Evolutionary conservation across 2,113 vertebrate species (phyloP).

Genomic region (Vulpes lagopus): DNA sequence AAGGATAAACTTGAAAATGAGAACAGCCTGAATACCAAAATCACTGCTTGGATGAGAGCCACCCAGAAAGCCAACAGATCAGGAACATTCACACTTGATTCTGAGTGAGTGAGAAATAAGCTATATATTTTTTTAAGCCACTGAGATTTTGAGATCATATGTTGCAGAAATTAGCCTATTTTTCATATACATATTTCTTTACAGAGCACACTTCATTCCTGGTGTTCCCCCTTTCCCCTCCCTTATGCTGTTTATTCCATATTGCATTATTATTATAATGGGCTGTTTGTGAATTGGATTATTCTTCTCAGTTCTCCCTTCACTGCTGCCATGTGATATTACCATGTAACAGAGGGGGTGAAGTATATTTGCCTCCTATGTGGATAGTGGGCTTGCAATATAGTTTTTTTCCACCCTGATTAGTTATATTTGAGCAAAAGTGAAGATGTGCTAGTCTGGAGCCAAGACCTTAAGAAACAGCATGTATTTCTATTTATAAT

Average conservation of each 20-base stretch:
- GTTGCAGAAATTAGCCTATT: neutral
- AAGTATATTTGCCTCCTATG: neutral
- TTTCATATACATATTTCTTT: neutral
- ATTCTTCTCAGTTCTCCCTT: neutral
- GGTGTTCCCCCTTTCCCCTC: neutral
- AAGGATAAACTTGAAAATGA: neutral
- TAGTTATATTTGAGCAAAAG: neutral
- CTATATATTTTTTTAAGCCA: neutral
- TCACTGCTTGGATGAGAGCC: neutral
- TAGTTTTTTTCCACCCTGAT: rapidly evolving
- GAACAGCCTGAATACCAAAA: neutral
- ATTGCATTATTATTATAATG: neutral
- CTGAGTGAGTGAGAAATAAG: neutral
- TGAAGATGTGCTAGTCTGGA: neutral
- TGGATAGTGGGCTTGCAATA: neutral
- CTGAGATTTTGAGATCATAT: neutral
- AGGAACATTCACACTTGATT: neutral
- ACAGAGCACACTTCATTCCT: neutral
- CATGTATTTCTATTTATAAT: neutral
- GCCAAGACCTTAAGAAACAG: neutral
- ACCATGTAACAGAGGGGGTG: neutral
- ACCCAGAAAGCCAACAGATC: neutral
- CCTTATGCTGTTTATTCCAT: neutral
- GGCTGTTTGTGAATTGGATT: neutral
- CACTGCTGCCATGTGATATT: neutral